These are phyloP conservation scores for Toxotes jaculatrix DNA, from an alignment of 2,113 vertebrate genomes.

Conservation along the genomic window DNA sequence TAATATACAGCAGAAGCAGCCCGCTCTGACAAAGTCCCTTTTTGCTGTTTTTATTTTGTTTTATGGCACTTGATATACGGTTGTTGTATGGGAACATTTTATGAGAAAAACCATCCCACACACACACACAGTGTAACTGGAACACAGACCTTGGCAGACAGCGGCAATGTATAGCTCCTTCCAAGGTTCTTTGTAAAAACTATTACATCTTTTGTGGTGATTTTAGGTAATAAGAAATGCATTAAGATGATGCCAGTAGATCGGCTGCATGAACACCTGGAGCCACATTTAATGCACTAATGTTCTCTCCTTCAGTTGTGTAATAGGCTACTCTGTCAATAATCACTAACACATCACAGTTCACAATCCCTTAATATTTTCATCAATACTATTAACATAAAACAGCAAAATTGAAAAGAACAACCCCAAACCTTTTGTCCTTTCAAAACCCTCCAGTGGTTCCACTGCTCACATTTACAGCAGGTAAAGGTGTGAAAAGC, in stretches of 20 bases:
- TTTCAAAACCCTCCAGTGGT: not conserved
- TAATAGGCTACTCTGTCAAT: conserved; percentile 40
- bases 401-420: conserved; percentile 20
- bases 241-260: conserved; percentile 52
- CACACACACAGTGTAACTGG: conserved; percentile 22
- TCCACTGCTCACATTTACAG: conserved; percentile 15
- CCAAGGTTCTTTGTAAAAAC: conserved; percentile 47
- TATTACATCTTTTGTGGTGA: conserved; percentile 36
- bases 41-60: conserved; percentile 57
- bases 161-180: conserved; percentile 22
- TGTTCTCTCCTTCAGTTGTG: conserved; percentile 42
- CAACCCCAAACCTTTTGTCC: conserved; percentile 21
- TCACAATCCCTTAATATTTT: conserved; percentile 51
- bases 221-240: conserved; percentile 58
- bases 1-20: conserved; percentile 62
- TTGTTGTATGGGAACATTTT: conserved; percentile 44
- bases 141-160: conserved; percentile 27
- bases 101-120: conserved; percentile 46
- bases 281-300: conserved; percentile 51
- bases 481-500: conserved; percentile 34
- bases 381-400: conserved; percentile 42
- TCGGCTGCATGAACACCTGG: conserved; percentile 31
- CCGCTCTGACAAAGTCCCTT: conserved; percentile 34
- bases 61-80: conserved; percentile 67
- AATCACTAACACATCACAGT: conserved; percentile 64